phyloP scores from a whole-genome alignment of 2,888 invertebrate genomes.

The Machimus atricapillus region DNA sequence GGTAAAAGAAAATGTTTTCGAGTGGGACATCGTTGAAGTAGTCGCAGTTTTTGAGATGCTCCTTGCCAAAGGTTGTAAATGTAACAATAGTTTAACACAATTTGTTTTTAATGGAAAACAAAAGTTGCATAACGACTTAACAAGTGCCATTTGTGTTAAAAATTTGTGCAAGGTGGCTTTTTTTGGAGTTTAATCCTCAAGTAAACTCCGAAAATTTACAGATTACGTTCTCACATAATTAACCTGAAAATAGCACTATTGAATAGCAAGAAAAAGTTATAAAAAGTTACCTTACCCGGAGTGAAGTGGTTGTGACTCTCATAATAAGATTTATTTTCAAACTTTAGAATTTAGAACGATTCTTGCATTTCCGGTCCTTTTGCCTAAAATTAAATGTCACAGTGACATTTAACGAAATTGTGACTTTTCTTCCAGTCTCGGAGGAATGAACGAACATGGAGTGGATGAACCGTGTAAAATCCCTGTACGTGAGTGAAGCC shows the following conservation, averaged over 20 bases:
- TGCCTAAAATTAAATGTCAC: neutral
- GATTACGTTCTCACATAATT: neutral
- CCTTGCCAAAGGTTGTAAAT: neutral
- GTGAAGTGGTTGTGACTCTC: neutral
- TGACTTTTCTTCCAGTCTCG: neutral
- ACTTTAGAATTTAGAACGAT: neutral
- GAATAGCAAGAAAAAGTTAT: neutral
- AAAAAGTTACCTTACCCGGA: neutral
- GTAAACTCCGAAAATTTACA: neutral
- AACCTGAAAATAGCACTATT: neutral
- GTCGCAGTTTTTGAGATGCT: neutral
- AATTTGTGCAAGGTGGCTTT: neutral
- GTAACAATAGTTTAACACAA: neutral
- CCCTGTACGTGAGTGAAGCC: no score
- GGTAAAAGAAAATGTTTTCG: constrained; percentile 51
- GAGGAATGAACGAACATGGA: no score
- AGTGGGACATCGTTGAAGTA: neutral
- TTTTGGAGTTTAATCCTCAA: neutral
- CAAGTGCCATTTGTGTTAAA: neutral
- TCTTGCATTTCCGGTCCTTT: neutral
- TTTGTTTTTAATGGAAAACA: neutral
- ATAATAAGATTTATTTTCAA: neutral
- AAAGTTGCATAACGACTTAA: neutral
- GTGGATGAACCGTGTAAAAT: no score
- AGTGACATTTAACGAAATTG: neutral